Base-by-base conservation (phyloP, 2,113 vertebrate species). In the Peromyscus polionotus region DNA sequence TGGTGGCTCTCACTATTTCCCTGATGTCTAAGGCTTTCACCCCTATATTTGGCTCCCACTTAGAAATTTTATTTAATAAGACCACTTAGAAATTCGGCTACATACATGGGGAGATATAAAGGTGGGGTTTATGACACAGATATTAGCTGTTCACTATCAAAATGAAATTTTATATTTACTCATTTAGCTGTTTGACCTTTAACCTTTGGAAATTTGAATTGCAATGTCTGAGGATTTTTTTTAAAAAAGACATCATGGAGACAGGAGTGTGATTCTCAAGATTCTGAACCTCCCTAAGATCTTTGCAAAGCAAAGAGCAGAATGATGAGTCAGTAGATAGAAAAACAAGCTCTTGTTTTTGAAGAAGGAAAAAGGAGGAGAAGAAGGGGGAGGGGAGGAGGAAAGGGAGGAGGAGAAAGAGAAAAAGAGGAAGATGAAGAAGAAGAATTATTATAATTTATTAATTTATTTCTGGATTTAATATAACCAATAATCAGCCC, bases 281-380 rank as follows among this genome's bases (percentile, higher is more conserved):
- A 97, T 91, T 68, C 92, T 94, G 76, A 94, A 94, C 45, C 85
- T 94, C 76, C 3, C 3, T 59, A 72, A 70, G 7, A 84, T 81
- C 42, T 94, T 77, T 88, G 81, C 72, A 24, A 95, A 91, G n/a
- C 72, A 96, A 94, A 96, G 91, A 70, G 88, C 68, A 92, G 92
- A 91, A 76, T n/a, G 65, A 65, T 96, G 92, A 97, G 36, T 95
- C 95, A 96, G 7, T 90, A 65, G 8, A 73, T 39, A 91, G 88
- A 98, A 97, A 97, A 96, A 86, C 97, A 97, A 95, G 85, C 33
- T n/a, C 19, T 51, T 5, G 39, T 79, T 94, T 72, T 9, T 51
- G 36, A 57, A 54, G 33, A 7, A 51, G 61, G 61, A 87, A 96
- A 5, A 5, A 36, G 14, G 13, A 70, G 67, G 31, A 67, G 24